Base-by-base conservation (phyloP, 2,797 vertebrate genomes). In the Micromesistius poutassou region DNA sequence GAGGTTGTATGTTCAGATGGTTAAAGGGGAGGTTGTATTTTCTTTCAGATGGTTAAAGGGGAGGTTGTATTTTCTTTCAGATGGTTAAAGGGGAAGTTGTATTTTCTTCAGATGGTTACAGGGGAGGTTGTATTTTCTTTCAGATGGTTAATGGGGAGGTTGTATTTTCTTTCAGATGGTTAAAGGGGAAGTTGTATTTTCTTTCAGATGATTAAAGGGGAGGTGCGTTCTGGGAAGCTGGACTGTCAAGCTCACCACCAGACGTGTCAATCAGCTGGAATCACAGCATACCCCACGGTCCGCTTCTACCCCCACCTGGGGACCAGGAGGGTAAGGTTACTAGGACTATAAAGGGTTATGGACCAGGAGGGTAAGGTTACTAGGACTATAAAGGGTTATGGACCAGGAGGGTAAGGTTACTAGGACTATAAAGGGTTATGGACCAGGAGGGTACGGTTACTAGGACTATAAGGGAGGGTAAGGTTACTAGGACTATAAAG, bases 261-360 rank as follows among this genome's bases (percentile, higher is more conserved):
- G 3, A 95, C 89, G 6, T 99, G 98, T 81, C 96, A 97, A 77
- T 92, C 87, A 19, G 96, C 96, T 9, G 96, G 95, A 25, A 94
- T 99, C 91, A 93, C 90, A 66, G 95, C 96, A 38, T 98, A 99
- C 86, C 98, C 98, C 3, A 97, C 95, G 0, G 95, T 98, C 74
- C 94, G 94, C 42, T 95, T 99, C 82, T 98, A 97, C 85, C 94
- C 94, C 0, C 90, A 95, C 30, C 88, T 93, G 72, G 93, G 93
- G 77, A 74, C 87, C 46, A 86, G 72, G 19, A 94, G 95, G 96
- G 98, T 98, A 89, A 92, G 87, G n/a, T 6, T 25, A 1, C n/a
- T 12, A 8, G 9, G 10, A 55, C 13, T 30, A 40, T 40, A 42
- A 4, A 62, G 55, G n/a, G 22, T 25, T 62, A 42, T 1, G 40